Evolutionary conservation across 2,888 invertebrate species (phyloP).

Genomic region (Meta bourneti): DNA sequence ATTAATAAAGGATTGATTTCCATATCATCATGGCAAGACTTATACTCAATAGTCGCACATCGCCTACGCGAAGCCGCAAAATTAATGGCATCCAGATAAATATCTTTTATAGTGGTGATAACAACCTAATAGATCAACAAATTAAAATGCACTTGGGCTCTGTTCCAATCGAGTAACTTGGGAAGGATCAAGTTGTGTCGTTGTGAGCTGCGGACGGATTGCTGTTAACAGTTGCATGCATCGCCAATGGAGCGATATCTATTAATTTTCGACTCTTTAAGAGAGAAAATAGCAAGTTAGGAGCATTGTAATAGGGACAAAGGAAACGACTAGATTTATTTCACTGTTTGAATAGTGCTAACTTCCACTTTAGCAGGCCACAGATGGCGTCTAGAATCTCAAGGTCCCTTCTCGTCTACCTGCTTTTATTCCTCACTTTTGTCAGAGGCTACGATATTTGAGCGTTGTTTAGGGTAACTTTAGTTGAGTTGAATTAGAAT

Average conservation of each 20-base stretch:
- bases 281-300: conserved; percentile 30
- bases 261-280: conserved; percentile 52
- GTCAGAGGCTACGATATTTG: no score
- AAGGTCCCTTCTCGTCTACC: conserved; percentile 1
- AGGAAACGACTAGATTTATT: conserved; percentile 23
- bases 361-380: neutral
- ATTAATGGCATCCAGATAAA: conserved; percentile 18
- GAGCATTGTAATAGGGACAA: conserved; percentile 18
- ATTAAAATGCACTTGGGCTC: conserved; percentile 8
- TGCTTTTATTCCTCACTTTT: neutral
- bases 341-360: conserved; percentile 1
- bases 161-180: conserved; percentile 43
- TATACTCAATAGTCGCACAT: neutral
- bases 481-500: no score
- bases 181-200: conserved; percentile 15
- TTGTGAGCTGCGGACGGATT: neutral
- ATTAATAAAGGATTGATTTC: no score
- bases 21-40: no score
- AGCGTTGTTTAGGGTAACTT: no score
- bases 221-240: conserved; percentile 61
- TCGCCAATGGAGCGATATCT: conserved; percentile 54
- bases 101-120: conserved; percentile 17
- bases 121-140: conserved; percentile 16
- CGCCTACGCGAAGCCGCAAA: neutral
- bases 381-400: conserved; percentile 2